Evolutionary conservation across 2,113 vertebrate genomes (phyloP).

Genomic region (Aspidoscelis tigris): DNA sequence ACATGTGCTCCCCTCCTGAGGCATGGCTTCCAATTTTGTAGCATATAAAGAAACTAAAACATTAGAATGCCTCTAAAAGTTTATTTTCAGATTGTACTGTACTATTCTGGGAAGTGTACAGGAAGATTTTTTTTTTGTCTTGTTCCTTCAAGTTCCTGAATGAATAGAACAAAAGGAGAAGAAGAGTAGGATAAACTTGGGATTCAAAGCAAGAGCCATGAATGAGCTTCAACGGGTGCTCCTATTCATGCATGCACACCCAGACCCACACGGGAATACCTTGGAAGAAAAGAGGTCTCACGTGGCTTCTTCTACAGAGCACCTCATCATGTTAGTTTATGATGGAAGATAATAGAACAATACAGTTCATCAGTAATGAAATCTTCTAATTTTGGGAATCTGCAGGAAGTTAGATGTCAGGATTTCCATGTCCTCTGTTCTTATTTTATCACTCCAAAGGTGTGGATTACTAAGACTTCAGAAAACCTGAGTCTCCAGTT

Average conservation of each 20-base stretch:
- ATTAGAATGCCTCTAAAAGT: no score
- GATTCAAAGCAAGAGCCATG: background rate
- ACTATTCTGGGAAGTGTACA: background rate
- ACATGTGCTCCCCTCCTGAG: no score
- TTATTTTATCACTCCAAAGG: background rate
- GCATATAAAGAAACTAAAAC: no score
- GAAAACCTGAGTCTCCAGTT: background rate
- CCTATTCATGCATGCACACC: background rate
- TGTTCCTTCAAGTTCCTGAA: background rate
- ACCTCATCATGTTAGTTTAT: background rate
- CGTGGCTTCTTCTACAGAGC: background rate
- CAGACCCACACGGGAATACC: background rate
- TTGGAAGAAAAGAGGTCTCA: background rate
- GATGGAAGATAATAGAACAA: background rate
- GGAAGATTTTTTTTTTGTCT: background rate
- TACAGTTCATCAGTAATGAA: background rate
- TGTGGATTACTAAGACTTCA: background rate
- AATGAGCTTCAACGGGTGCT: background rate
- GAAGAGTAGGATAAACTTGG: background rate
- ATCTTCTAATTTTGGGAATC: background rate
- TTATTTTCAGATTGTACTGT: no score
- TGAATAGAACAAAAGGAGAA: background rate
- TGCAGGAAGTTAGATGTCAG: background rate
- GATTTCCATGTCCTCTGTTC: background rate
- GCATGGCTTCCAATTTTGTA: no score